phyloP scores from a whole-genome alignment of 1,140 invertebrate genomes.

The Colletes gigas region DNA sequence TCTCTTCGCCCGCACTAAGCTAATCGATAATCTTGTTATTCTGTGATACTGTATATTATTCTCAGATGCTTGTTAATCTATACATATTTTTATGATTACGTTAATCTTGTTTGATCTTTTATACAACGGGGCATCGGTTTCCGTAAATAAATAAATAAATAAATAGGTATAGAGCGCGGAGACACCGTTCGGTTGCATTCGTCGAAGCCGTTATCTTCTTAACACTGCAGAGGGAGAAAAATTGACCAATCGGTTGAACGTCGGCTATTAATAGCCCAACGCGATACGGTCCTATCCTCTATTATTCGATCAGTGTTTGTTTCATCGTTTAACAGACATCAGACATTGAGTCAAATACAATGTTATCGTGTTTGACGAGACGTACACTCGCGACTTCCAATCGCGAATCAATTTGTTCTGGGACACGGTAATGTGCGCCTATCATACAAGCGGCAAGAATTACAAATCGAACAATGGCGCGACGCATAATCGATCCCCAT shows the following conservation, averaged over 20 bases:
- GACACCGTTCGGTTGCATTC: not conserved
- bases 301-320: conserved; percentile 18
- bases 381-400: not conserved
- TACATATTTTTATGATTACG: too few species aligned
- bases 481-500: not conserved
- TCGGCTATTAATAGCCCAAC: conserved; percentile 46
- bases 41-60: too few species aligned
- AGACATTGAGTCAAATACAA: not conserved
- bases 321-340: not conserved
- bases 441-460: too few species aligned
- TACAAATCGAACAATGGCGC: not conserved
- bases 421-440: not conserved
- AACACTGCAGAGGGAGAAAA: not conserved
- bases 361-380: not conserved
- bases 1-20: too few species aligned
- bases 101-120: too few species aligned
- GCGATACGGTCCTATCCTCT: conserved; percentile 32
- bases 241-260: conserved; percentile 18
- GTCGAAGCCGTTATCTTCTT: conserved; percentile 7
- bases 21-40: too few species aligned
- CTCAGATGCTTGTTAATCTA: too few species aligned
- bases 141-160: too few species aligned
- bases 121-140: too few species aligned
- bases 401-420: not conserved
- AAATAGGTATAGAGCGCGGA: too few species aligned